Evolutionary conservation across 2,888 invertebrate genomes (phyloP), one percentile per base, ranked within the genome.

Genomic region (Margaritifera margaritifera): DNA sequence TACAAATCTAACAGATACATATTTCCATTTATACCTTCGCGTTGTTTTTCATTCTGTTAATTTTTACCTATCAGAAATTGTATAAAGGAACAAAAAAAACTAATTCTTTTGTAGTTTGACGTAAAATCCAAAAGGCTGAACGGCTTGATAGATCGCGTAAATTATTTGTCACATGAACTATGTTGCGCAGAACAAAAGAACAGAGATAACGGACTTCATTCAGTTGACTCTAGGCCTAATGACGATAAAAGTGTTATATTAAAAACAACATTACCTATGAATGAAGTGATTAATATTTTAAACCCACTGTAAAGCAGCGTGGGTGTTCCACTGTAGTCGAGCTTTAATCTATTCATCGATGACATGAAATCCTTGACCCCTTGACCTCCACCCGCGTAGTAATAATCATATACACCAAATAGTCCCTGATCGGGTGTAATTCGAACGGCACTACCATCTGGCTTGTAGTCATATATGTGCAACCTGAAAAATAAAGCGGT

Each of bases 281-380:
- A 78, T 5, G 78, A 71, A 0, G 84, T 84, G 20, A 85, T 70
- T 11, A 85, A 74, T 6, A 85, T 71, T 22, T 78, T 75, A 66
- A 85, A 85, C 6, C 85, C 85, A 22, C 79, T 73, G 64, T 82
- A 80, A 2, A 76, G 75, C 6, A 79, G 67, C 0, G 83, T 82
- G 11, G 85, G 84, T 66, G 76, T 81, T 11, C 85, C 85, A 52
- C 81, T 76, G 62, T 84, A 85, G 59, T 84, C 81, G 2, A 85
- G 67, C 51, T 78, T 75, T 24, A 84, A 71, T 27, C 66, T 71
- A 64, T 78, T 78, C 8, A 71, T 69, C 18, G 78, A 70, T 8
- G 82, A 82, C 53, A 66, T 62, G 72, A 82, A 83, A 66, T 84
- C 84, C 11, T 67, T 60, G 20, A 84, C 69, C 18, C 80, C 81